Conservation (phyloP, 2,113 vertebrate genomes). For the Antennarius striatus region DNA sequence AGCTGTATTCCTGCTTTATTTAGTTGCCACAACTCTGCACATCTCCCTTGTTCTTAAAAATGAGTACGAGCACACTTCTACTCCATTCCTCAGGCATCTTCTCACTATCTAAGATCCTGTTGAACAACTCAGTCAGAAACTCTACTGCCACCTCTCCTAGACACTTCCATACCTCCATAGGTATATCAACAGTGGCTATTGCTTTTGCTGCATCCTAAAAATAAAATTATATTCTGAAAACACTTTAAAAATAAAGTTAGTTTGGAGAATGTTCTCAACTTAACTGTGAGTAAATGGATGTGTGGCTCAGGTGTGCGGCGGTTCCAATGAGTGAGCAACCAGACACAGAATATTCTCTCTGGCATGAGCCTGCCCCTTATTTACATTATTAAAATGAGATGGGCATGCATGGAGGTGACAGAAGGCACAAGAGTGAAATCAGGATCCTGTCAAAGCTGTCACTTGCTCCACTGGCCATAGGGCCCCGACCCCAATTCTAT, state of each 20-base stretch:
- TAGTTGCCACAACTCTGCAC: no score
- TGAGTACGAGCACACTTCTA: no score
- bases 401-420: constrained; percentile 73
- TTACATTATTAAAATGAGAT: constrained; percentile 81
- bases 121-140: no score
- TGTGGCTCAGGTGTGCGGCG: constrained; percentile 45
- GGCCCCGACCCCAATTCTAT: constrained; percentile 76
- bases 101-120: no score
- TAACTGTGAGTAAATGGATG: constrained; percentile 11
- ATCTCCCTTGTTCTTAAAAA: no score
- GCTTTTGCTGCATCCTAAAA: no score
- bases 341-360: constrained; percentile 64
- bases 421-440: constrained; percentile 73
- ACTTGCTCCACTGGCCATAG: constrained; percentile 76
- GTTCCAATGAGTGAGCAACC: constrained; percentile 66
- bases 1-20: no score
- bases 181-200: no score
- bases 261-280: constrained; percentile 9
- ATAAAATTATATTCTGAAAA: not conserved
- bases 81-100: no score
- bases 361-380: constrained; percentile 66
- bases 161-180: no score
- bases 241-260: not conserved
- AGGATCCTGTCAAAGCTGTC: constrained; percentile 78
- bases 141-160: no score